A percentile compares a stretch with the other conserved stretches of the same genome.
Conservation (phyloP, 2,797 vertebrate species). For the Mus caroli region DNA sequence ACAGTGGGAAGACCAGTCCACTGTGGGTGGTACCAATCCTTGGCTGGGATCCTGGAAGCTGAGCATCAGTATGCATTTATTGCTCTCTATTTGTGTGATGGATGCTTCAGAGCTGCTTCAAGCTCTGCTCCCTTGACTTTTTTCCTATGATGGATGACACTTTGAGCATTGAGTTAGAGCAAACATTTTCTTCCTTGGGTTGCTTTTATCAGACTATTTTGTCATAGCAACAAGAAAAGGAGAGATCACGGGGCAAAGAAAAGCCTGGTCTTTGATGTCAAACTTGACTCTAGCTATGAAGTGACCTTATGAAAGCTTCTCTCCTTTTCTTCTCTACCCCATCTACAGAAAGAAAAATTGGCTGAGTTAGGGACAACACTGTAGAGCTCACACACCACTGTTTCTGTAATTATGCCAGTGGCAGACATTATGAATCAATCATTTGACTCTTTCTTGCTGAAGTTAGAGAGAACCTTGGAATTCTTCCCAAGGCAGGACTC, state of each 20-base stretch:
- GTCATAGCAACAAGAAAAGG: not conserved
- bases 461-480: constrained; percentile 10
- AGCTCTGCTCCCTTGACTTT: not conserved
- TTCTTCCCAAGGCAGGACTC: constrained; percentile 27
- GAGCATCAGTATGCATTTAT: too few species aligned
- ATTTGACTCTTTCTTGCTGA: constrained; percentile 39
- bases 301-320: not conserved
- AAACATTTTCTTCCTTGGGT: not conserved
- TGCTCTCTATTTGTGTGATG: not conserved
- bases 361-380: not conserved
- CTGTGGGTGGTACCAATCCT: not conserved
- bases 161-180: not conserved
- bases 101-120: not conserved
- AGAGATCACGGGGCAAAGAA: not conserved
- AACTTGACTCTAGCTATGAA: constrained; percentile 36
- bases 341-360: not conserved
- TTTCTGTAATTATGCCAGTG: not conserved
- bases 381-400: not conserved
- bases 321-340: not conserved
- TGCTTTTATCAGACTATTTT: not conserved
- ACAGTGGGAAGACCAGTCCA: not conserved
- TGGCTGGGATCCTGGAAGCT: not conserved
- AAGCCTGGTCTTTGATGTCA: not conserved
- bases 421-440: constrained; percentile 59
- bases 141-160: not conserved